phyloP scores from a whole-genome alignment of 2,888 invertebrate species.

The Eustalomyia histrio region DNA sequence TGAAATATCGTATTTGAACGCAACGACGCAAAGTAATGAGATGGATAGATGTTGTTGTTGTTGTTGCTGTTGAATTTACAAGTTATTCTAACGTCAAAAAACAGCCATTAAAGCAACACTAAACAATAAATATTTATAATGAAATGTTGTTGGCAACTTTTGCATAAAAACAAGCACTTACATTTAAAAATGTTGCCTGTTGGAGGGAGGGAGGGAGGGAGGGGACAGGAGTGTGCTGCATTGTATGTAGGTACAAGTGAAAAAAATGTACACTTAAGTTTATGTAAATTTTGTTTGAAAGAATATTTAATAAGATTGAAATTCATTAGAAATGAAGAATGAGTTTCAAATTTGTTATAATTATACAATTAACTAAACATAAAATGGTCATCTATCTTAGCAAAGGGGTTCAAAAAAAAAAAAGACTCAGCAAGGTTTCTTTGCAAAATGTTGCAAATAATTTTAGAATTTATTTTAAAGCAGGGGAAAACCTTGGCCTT shows the following conservation, averaged over 20 bases:
- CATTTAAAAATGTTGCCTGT: not conserved
- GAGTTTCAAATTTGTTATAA: not conserved
- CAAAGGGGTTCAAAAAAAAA: too few relatives aligned
- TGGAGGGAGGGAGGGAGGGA: too few relatives aligned
- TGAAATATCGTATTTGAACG: constrained; percentile 74
- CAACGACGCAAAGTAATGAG: constrained; percentile 37
- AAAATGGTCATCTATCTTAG: too few relatives aligned
- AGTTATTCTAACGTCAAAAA: constrained; percentile 19
- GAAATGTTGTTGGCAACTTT: constrained; percentile 3
- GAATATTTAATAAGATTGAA: constrained; percentile 6
- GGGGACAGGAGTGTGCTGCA: not conserved
- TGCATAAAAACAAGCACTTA: not conserved
- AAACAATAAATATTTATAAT: not conserved
- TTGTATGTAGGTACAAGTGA: not conserved
- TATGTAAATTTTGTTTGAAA: not conserved
- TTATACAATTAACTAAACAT: not conserved
- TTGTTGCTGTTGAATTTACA: constrained; percentile 3
- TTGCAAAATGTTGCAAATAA: too few relatives aligned
- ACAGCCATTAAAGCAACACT: constrained; percentile 22
- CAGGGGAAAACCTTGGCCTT: too few relatives aligned
- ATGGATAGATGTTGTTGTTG: constrained; percentile 5
- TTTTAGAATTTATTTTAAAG: too few relatives aligned
- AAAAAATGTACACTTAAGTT: constrained; percentile 3
- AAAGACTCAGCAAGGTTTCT: too few relatives aligned
- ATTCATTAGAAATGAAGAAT: not conserved